Conservation (phyloP, 2,888 invertebrate genomes). For the Lasioglossum marginatum region DNA sequence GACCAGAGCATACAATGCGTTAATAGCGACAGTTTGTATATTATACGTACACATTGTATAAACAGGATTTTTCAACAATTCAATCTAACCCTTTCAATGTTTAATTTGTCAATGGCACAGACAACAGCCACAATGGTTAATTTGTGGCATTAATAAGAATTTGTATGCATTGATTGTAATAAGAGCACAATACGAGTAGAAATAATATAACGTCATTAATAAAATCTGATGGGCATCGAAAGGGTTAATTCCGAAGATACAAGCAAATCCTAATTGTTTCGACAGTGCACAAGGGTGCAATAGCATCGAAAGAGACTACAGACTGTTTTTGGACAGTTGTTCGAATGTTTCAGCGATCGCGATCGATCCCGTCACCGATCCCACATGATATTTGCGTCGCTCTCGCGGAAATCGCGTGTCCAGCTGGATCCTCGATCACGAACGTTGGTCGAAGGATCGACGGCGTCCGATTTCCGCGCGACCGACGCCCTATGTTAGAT, state of each 20-base stretch:
- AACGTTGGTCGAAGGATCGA: not conserved
- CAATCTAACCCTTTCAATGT: not conserved
- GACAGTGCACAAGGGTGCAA: not conserved
- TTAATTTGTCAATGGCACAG: not conserved
- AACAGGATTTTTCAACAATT: no score
- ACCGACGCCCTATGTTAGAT: not conserved
- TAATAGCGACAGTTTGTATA: no score
- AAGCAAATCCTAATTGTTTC: not conserved
- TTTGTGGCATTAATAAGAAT: not conserved
- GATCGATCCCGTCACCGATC: slow-evolving; percentile 60
- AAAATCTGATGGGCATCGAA: not conserved
- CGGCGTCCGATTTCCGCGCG: not conserved
- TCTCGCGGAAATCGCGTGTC: not conserved
- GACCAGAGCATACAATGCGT: not conserved
- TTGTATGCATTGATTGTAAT: no score
- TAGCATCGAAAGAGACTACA: not conserved
- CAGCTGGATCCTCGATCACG: not conserved
- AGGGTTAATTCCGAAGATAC: not conserved
- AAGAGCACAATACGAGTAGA: no score
- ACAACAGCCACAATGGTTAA: not conserved
- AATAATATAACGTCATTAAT: not conserved
- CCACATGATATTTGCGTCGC: not conserved
- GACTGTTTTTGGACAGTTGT: not conserved
- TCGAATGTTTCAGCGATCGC: not conserved
- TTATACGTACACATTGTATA: no score